A percentile compares a stretch with the other conserved stretches of the same genome.
Evolutionary conservation across 1,140 invertebrate genomes (phyloP).

Genomic region (Philotrypesis tridentata): DNA sequence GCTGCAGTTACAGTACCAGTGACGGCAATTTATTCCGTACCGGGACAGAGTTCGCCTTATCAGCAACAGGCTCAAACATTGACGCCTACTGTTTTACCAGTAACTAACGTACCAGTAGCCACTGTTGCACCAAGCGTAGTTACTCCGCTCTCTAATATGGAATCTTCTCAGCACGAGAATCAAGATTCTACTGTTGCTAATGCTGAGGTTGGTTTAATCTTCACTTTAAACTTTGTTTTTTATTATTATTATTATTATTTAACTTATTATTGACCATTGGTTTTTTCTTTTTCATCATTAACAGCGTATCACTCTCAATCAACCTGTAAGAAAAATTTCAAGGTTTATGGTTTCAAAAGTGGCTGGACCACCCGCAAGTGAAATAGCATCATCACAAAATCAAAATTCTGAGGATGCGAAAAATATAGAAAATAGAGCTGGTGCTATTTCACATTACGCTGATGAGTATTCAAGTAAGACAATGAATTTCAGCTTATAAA

Average conservation of each 20-base stretch:
- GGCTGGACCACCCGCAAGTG: constrained; percentile 64
- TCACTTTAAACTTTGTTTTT: constrained; percentile 29
- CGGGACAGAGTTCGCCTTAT: constrained; percentile 48
- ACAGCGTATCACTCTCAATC: constrained; percentile 44
- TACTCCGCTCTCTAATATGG: constrained; percentile 58
- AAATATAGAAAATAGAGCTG: constrained; percentile 31
- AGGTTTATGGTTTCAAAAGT: constrained; percentile 75
- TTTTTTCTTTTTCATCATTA: constrained; percentile 7
- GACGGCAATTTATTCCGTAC: constrained; percentile 50
- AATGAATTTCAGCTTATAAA: neutral
- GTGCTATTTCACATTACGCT: constrained; percentile 50
- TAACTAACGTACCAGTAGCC: constrained; percentile 60
- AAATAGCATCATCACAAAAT: constrained; percentile 48
- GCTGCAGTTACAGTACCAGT: constrained; percentile 61
- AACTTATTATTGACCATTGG: neutral
- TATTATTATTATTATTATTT: constrained; percentile 6
- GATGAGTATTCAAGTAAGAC: constrained; percentile 62
- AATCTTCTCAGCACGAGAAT: constrained; percentile 62
- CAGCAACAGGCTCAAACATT: constrained; percentile 55
- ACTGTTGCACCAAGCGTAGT: constrained; percentile 61
- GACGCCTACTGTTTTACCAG: constrained; percentile 54
- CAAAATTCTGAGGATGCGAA: constrained; percentile 33
- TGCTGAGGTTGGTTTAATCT: constrained; percentile 55
- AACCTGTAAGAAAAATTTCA: constrained; percentile 72
- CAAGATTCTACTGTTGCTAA: constrained; percentile 54